Evolutionary conservation across 2,888 invertebrate genomes (phyloP).

Genomic region (Cheilosia grossa): DNA sequence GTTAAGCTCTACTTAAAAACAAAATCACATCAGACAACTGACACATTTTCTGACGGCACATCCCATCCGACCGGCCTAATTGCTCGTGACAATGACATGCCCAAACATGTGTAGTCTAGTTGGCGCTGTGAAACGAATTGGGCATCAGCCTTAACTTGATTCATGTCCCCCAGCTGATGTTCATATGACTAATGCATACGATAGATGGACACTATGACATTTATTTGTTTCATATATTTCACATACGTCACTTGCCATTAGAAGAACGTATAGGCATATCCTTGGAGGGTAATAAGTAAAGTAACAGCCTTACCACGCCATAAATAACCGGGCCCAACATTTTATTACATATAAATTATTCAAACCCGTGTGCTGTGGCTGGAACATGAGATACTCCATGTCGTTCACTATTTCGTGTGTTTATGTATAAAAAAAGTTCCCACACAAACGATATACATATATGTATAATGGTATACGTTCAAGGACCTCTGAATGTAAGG

Average conservation of each 20-base stretch:
- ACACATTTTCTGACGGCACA: too few relatives aligned
- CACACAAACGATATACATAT: not conserved
- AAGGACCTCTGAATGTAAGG: slow-evolving; percentile 43
- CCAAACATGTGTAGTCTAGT: too few relatives aligned
- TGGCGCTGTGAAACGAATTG: too few relatives aligned
- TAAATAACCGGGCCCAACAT: not conserved
- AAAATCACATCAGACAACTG: too few relatives aligned
- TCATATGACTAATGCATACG: not conserved
- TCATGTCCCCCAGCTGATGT: not conserved
- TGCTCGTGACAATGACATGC: too few relatives aligned
- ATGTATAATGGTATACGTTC: not conserved
- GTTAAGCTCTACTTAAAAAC: too few relatives aligned
- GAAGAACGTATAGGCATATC: slow-evolving; percentile 6
- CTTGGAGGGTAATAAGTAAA: slow-evolving; percentile 23
- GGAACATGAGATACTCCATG: slow-evolving; percentile 14
- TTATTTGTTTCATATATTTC: not conserved
- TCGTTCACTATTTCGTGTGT: slow-evolving; percentile 9
- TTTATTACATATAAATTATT: slow-evolving; percentile 52
- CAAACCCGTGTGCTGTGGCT: slow-evolving; percentile 25
- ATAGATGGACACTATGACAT: not conserved
- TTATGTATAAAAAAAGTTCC: not conserved
- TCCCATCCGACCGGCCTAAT: too few relatives aligned
- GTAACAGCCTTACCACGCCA: slow-evolving; percentile 1
- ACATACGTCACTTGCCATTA: slow-evolving; percentile 15
- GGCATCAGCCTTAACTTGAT: too few relatives aligned